A percentile compares a stretch with the other conserved stretches of the same genome.
Conservation (phyloP, 2,797 vertebrate genomes). For the Octomys mimax region DNA sequence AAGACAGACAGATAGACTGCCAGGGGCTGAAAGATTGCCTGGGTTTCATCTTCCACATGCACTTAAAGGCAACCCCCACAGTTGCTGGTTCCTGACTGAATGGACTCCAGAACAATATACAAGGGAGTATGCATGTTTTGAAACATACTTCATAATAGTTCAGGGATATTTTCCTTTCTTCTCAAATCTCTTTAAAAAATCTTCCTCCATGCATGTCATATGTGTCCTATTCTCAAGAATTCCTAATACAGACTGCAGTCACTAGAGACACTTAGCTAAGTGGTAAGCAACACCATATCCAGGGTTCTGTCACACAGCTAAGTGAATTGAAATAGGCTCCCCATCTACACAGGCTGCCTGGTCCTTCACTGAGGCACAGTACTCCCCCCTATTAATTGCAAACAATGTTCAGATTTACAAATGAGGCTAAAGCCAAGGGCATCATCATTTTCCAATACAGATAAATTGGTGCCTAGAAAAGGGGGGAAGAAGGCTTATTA, state of each 20-base stretch:
- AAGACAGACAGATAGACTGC: neutral
- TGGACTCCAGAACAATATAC: neutral
- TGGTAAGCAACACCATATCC: neutral
- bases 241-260: slow-evolving; percentile 24
- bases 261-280: slow-evolving; percentile 42
- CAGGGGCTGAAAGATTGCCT: neutral
- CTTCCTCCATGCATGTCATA: neutral
- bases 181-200: neutral
- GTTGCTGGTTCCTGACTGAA: neutral
- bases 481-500: neutral
- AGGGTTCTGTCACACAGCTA: neutral
- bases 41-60: neutral
- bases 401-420: neutral
- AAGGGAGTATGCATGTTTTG: neutral
- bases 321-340: neutral
- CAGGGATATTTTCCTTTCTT: slow-evolving; percentile 21
- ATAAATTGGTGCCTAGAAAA: neutral
- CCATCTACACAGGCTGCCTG: neutral
- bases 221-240: slow-evolving; percentile 53
- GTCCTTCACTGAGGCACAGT: neutral
- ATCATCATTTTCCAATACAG: neutral
- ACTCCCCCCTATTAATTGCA: slow-evolving; percentile 15
- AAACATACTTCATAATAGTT: neutral
- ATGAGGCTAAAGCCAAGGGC: slow-evolving; percentile 2
- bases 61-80: neutral